Evolutionary conservation across 2,888 invertebrate species (phyloP), one percentile per base, ranked within the genome.

Genomic region (Nipponacmea schrenckii): DNA sequence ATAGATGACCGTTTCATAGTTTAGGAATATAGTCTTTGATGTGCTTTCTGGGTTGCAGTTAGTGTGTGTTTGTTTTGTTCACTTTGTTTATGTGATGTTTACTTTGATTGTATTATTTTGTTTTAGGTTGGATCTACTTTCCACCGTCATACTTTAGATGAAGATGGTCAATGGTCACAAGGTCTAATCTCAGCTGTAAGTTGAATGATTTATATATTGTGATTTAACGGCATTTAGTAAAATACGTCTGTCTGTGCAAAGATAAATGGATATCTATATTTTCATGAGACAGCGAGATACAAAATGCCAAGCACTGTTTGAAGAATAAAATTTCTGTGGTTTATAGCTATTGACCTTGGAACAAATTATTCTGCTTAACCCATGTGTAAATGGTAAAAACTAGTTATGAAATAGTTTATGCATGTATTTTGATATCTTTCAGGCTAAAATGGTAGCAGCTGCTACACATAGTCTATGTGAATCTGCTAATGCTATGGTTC

Each of bases 401-500:
- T 31, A 31, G 31, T 31, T 39, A 8, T 39, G 4, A 5, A 39
- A 39, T 39, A 10, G 39, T 39, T 39, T 5, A 31, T n/a, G n/a
- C n/a, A n/a, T n/a, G 1, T 39, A 39, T 39, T 8, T 8, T 39
- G 39, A 39, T 39, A 39, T 39, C 10, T 20, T 65, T 24, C 73
- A 89, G 86, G 98, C 98, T 0, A 92, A 96, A 72, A 91, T 97
- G 83, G 98, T 98, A 15, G 98, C 98, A 0, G 98, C 98, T 0
- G 98, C 98, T 0, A 98, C 98, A 0, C 98, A 98, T 89, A 96
- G 96, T 83, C 91, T 99, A 77, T 98, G 98, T 70, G 98, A 99
- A 89, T 96, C 98, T 0, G 99, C 99, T 70, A 98, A 99, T 87
- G 95, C 97, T 67, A 91, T 99, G 81, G 98, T 99, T 1, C 93